phyloP scores from a whole-genome alignment of 2,888 invertebrate species.

The Nephrocerus scutellatus region DNA sequence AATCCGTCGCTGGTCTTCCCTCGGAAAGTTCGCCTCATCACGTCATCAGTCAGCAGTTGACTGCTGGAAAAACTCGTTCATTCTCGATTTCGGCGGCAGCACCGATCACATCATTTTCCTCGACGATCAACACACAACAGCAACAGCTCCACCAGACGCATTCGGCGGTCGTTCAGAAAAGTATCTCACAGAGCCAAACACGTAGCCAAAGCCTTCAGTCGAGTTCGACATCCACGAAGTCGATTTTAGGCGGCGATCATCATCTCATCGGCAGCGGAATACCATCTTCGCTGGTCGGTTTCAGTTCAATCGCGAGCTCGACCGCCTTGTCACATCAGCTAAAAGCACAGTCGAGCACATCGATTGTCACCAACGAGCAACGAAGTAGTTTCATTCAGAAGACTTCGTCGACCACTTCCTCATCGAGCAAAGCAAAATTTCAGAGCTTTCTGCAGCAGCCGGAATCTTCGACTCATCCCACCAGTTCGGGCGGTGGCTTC shows the following conservation, averaged over 20 bases:
- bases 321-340: conserved; percentile 48
- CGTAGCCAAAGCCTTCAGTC: conserved; percentile 45
- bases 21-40: too few species aligned
- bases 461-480: conserved; percentile 33
- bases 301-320: conserved; percentile 15
- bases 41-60: too few species aligned
- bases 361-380: conserved; percentile 41
- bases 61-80: too few species aligned
- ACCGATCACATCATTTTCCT: conserved; percentile 24
- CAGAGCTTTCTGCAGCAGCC: conserved; percentile 47
- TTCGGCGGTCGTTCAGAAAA: conserved; percentile 28
- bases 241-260: conserved; percentile 36
- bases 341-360: conserved; percentile 45
- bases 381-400: conserved; percentile 36
- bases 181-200: conserved; percentile 36
- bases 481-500: conserved; percentile 31
- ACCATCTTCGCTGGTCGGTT: conserved; percentile 10
- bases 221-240: conserved; percentile 22
- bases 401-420: conserved; percentile 26
- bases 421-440: conserved; percentile 41
- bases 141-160: conserved; percentile 11
- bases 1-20: too few species aligned
- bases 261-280: conserved; percentile 24
- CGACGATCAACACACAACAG: conserved; percentile 18
- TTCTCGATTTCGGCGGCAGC: conserved; percentile 27